These are phyloP conservation scores for Toxotes chatareus DNA, from an alignment of 2,113 vertebrate species.

Conservation along the genomic window DNA sequence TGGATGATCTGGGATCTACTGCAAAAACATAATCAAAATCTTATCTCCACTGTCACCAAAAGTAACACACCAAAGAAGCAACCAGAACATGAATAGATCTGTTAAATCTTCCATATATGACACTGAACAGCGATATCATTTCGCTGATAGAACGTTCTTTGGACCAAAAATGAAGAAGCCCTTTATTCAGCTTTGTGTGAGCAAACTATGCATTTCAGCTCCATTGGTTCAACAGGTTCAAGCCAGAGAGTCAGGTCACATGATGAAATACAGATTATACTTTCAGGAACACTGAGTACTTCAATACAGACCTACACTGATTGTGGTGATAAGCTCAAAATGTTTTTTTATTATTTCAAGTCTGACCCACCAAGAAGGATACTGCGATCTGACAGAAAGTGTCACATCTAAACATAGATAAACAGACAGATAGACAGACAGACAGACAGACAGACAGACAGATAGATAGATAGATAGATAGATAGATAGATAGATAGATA, in stretches of 20 bases:
- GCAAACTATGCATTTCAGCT: background rate
- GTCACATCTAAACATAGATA: background rate
- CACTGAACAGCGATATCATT: background rate
- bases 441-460: no score
- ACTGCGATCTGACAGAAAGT: no score
- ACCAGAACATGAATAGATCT: background rate
- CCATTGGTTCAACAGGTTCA: background rate
- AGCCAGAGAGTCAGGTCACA: constrained; percentile 1
- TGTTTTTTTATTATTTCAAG: no score
- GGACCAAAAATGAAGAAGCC: background rate
- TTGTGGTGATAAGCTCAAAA: background rate
- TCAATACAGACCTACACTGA: background rate
- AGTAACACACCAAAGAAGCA: background rate
- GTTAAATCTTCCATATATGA: background rate
- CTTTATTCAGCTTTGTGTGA: background rate
- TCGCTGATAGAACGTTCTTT: background rate
- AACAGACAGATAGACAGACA: no score
- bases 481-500: constrained; percentile 4
- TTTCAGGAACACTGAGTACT: constrained; percentile 7
- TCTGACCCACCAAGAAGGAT: no score
- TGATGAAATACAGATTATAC: background rate
- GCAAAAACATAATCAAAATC: constrained; percentile 4
- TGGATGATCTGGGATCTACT: background rate
- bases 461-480: no score
- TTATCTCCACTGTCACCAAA: background rate